Evolutionary conservation across 2,888 invertebrate species (phyloP).

Genomic region (Oscheius onirici): DNA sequence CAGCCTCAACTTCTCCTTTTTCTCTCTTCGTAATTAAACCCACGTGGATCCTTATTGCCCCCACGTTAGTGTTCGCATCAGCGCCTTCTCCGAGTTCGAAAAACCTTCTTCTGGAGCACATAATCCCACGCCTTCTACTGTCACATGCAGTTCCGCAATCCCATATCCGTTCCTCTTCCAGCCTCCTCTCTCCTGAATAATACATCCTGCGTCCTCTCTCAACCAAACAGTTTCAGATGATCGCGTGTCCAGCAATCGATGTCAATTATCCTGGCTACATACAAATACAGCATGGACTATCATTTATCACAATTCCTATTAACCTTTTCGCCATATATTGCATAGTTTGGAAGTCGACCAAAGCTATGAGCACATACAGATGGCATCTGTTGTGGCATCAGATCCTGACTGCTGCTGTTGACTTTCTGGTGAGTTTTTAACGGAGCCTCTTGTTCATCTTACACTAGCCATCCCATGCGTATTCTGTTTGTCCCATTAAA

Average conservation of each 20-base stretch:
- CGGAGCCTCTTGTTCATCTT: too few species aligned
- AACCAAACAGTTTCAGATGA: neutral
- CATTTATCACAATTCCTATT: neutral
- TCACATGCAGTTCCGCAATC: too few species aligned
- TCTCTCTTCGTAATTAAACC: too few species aligned
- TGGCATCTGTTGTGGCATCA: constrained; percentile 2
- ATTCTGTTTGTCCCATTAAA: too few species aligned
- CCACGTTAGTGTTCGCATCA: too few species aligned
- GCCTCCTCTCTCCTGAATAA: constrained; percentile 5
- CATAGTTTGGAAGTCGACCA: neutral
- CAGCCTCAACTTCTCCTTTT: too few species aligned
- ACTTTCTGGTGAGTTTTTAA: constrained; percentile 4
- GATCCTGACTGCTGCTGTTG: neutral
- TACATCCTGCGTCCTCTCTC: too few species aligned
- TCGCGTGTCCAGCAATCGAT: neutral
- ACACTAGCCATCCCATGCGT: too few species aligned
- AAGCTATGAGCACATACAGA: constrained; percentile 8
- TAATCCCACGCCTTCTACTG: too few species aligned
- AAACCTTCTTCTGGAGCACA: too few species aligned
- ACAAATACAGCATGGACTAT: neutral
- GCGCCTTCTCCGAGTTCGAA: too few species aligned
- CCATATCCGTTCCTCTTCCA: neutral
- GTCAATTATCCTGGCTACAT: neutral
- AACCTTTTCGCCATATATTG: neutral
- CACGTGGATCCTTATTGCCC: too few species aligned